phyloP scores from a whole-genome alignment of 2,113 vertebrate genomes.

The Mus pahari region DNA sequence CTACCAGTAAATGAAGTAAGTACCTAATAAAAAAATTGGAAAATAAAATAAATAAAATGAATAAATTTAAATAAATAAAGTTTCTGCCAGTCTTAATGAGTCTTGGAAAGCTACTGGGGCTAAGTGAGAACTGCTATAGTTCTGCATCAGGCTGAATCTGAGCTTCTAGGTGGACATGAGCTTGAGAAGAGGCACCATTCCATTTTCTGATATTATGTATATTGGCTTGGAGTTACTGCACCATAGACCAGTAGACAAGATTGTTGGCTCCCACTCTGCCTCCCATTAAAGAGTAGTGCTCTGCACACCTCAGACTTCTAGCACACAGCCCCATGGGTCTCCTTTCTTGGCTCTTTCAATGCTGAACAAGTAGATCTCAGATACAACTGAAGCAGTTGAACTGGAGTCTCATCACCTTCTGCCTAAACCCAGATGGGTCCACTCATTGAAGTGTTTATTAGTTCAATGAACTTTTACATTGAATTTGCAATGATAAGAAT shows the following conservation, averaged over 20 bases:
- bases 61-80: too few relatives aligned
- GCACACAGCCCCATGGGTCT: background rate
- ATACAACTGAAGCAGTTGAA: background rate
- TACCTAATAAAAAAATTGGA: too few relatives aligned
- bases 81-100: background rate
- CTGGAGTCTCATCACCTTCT: background rate
- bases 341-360: background rate
- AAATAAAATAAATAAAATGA: too few relatives aligned
- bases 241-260: background rate
- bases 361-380: background rate
- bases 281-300: background rate
- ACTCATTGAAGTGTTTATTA: background rate
- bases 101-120: background rate
- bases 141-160: background rate
- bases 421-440: background rate
- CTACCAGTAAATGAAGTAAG: too few relatives aligned
- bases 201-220: too few relatives aligned
- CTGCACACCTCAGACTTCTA: background rate
- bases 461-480: background rate
- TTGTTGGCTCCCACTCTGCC: background rate
- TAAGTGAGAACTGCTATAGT: too few relatives aligned
- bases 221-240: background rate
- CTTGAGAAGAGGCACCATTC: background rate
- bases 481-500: background rate
- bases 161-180: background rate